Evolutionary conservation across 2,888 invertebrate genomes (phyloP).

Genomic region (Drosophila bunnanda): DNA sequence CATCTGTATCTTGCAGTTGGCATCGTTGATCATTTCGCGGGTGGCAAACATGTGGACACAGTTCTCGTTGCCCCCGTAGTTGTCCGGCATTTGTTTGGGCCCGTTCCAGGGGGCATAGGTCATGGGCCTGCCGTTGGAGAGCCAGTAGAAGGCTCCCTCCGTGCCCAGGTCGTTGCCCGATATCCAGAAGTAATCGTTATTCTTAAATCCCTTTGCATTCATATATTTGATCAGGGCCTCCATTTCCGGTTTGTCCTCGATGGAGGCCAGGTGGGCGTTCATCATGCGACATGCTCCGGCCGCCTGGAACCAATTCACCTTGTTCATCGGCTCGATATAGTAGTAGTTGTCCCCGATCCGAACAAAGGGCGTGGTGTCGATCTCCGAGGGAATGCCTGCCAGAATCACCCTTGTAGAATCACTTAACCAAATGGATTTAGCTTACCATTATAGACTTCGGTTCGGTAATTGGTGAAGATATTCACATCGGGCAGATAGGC

Average conservation of each 20-base stretch:
- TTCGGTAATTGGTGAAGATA: constrained; percentile 69
- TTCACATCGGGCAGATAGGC: constrained; percentile 64
- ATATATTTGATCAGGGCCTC: constrained; percentile 64
- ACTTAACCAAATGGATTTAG: not conserved
- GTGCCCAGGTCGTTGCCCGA: constrained; percentile 75
- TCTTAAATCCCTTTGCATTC: constrained; percentile 60
- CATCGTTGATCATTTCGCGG: constrained; percentile 73
- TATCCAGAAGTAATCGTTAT: constrained; percentile 72
- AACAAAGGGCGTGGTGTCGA: constrained; percentile 67
- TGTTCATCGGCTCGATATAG: constrained; percentile 67
- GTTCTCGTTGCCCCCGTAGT: constrained; percentile 68
- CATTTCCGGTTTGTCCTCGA: constrained; percentile 71
- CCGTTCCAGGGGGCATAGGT: constrained; percentile 75
- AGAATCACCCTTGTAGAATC: not conserved
- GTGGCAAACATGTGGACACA: constrained; percentile 76
- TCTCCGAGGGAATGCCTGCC: constrained; percentile 58
- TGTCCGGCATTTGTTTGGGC: constrained; percentile 73
- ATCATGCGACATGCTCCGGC: constrained; percentile 72
- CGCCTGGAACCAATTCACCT: constrained; percentile 77
- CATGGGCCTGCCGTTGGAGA: constrained; percentile 71
- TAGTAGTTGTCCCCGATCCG: constrained; percentile 71
- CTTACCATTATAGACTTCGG: constrained; percentile 67
- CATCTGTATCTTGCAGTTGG: constrained; percentile 66
- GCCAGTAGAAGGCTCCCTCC: constrained; percentile 76
- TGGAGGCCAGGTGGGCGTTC: constrained; percentile 73